Evolutionary conservation across 1,140 invertebrate species (phyloP).

Genomic region (Mya arenaria): DNA sequence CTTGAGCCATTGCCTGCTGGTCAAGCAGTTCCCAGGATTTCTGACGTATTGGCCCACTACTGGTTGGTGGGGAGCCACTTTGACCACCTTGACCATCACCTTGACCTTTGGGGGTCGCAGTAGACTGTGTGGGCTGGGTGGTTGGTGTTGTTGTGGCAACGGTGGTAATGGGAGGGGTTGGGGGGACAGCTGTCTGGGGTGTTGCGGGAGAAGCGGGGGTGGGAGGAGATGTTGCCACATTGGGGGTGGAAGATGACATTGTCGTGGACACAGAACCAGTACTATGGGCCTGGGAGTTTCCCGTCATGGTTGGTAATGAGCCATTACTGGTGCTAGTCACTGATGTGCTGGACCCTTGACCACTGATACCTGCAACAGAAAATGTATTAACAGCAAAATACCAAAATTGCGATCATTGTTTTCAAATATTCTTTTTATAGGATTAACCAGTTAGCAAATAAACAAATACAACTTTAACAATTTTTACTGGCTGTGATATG

Average conservation of each 20-base stretch:
- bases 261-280: slow-evolving; percentile 46
- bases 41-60: slow-evolving; percentile 84
- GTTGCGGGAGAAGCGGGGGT: slow-evolving; percentile 49
- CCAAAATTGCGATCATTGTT: background rate
- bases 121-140: slow-evolving; percentile 43
- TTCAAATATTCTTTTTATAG: background rate
- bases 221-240: slow-evolving; percentile 46
- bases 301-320: no score
- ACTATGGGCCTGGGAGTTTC: background rate
- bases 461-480: no score
- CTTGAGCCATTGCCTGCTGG: slow-evolving; percentile 86
- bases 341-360: no score
- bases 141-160: slow-evolving; percentile 33
- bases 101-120: background rate
- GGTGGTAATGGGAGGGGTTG: slow-evolving; percentile 54
- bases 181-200: slow-evolving; percentile 49
- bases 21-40: slow-evolving; percentile 96
- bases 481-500: no score
- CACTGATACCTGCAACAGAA: no score
- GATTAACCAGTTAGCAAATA: no score
- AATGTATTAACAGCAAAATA: no score
- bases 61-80: slow-evolving; percentile 67
- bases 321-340: no score
- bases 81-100: slow-evolving; percentile 52
- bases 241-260: slow-evolving; percentile 60